Conservation (phyloP, 1,140 invertebrate genomes). For the Drosophila lacertosa region DNA sequence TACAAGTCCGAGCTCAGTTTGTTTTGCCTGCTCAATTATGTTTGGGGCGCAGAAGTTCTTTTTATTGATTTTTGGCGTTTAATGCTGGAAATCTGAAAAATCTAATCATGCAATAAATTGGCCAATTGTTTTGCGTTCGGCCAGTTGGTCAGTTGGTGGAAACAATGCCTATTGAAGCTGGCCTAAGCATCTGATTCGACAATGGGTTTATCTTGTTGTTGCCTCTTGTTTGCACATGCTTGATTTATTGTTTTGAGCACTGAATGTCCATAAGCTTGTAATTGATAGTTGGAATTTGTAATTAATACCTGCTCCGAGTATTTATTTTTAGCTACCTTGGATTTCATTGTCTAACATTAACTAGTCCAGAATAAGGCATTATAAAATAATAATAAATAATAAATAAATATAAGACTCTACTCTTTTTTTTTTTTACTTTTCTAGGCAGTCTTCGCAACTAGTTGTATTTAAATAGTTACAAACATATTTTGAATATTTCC, state of each 20-base stretch:
- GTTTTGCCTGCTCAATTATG: conserved; percentile 67
- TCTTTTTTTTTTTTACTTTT: no score
- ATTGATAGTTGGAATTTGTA: conserved; percentile 46
- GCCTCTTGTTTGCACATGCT: conserved; percentile 48
- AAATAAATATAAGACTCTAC: no score
- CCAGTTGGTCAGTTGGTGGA: conserved; percentile 32
- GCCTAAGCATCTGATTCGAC: background rate
- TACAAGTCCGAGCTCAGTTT: conserved; percentile 38
- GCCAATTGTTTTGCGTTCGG: conserved; percentile 71
- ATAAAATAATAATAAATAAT: no score
- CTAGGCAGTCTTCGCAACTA: background rate
- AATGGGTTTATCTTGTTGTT: conserved; percentile 12
- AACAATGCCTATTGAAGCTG: conserved; percentile 37
- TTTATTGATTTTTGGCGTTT: conserved; percentile 68
- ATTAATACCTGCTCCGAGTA: conserved; percentile 30
- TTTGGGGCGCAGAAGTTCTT: conserved; percentile 56
- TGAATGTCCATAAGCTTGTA: conserved; percentile 31
- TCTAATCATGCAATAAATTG: conserved; percentile 83
- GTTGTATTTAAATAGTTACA: conserved; percentile 15
- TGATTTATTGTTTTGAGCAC: conserved; percentile 48
- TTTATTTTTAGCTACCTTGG: conserved; percentile 23
- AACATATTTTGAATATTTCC: conserved; percentile 37
- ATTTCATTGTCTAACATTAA: no score
- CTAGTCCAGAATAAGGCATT: no score
- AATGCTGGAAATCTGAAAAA: conserved; percentile 55